Evolutionary conservation across 2,888 invertebrate species (phyloP), one percentile per base, ranked within the genome.

Genomic region (Selenia dentaria): DNA sequence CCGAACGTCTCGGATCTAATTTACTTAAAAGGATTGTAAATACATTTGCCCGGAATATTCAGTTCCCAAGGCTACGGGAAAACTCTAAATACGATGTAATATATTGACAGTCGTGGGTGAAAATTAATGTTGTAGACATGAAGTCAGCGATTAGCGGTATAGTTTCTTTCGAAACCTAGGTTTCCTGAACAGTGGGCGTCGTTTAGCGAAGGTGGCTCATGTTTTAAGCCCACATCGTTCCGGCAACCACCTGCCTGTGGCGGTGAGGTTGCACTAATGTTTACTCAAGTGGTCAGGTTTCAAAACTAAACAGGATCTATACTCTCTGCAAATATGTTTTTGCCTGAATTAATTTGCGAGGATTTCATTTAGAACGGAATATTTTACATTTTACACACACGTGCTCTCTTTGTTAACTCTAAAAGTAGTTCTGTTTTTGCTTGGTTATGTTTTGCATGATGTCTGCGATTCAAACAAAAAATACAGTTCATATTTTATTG

Each of bases 1-100:
- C 60, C 60, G 47, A 32, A 54, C 56, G 64, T 62, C 62, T 59
- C 52, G 25, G 25, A 37, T 18, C 37, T 48, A 42, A 48, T 48
- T 47, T 42, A 28, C 47, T 37, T 39, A 40, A 43, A 45, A 44
- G 43, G 47, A 48, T 48, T 48, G 47, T 38, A 48, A 33, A 48
- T 41, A 42, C 37, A 48, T 48, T 41, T 29, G n/a, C 20, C 22
- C 8, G 22, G 41, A 48, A 42, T 28, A 38, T 37, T 48, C 24
- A 8, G 28, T 36, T 22, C 8, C 10, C n/a, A 22, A 12, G 24
- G 24, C 22, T 27, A 4, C 10, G 9, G 9, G 10, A 10, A 3
- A 25, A 34, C 11, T 11, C 12, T 16, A 37, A 41, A 14, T 11
- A 10, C 22, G 32, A 16, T n/a, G 11, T 38, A 20, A 28, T 28